These are phyloP conservation scores for Epinephelus coioides DNA, from an alignment of 2,797 vertebrate genomes.

Conservation along the genomic window DNA sequence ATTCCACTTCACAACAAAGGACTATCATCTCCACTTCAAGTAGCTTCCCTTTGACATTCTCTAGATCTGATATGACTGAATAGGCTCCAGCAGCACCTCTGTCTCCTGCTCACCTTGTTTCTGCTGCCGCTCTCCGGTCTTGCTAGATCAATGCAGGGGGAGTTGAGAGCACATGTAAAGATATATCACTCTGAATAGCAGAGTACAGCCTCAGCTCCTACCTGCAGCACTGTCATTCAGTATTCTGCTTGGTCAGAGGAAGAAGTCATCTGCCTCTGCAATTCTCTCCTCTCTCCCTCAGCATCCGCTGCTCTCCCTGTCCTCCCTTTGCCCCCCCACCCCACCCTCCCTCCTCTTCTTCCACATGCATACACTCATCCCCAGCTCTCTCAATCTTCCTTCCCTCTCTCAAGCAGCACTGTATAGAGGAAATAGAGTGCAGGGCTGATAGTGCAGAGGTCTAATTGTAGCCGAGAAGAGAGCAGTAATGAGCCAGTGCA, in stretches of 20 bases:
- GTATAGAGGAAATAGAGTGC: conserved; percentile 48
- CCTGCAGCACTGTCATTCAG: conserved; percentile 63
- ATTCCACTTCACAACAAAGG: conserved; percentile 33
- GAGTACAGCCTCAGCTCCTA: conserved; percentile 44
- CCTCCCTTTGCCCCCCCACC: conserved; percentile 14
- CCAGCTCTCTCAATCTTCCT: conserved; percentile 32
- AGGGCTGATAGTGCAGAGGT: conserved; percentile 66
- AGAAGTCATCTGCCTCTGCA: conserved; percentile 62
- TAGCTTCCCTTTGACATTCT: conserved; percentile 50
- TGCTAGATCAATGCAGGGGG: conserved; percentile 49
- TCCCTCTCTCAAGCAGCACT: conserved; percentile 40
- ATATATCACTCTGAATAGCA: conserved; percentile 43
- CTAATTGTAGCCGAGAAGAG: conserved; percentile 76
- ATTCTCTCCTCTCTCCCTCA: conserved; percentile 46
- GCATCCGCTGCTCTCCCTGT: conserved; percentile 38
- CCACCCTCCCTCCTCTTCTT: not conserved
- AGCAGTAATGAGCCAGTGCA: conserved; percentile 66
- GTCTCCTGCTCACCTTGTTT: conserved; percentile 33
- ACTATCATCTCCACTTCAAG: conserved; percentile 20
- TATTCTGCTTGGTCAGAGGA: conserved; percentile 70
- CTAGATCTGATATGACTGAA: conserved; percentile 54
- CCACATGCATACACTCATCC: conserved; percentile 43
- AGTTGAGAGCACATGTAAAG: conserved; percentile 44
- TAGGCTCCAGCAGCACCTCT: conserved; percentile 1
- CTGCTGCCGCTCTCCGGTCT: conserved; percentile 41